Evolutionary conservation across 2,113 vertebrate genomes (phyloP).

Genomic region (Nannobrachium achirus): DNA sequence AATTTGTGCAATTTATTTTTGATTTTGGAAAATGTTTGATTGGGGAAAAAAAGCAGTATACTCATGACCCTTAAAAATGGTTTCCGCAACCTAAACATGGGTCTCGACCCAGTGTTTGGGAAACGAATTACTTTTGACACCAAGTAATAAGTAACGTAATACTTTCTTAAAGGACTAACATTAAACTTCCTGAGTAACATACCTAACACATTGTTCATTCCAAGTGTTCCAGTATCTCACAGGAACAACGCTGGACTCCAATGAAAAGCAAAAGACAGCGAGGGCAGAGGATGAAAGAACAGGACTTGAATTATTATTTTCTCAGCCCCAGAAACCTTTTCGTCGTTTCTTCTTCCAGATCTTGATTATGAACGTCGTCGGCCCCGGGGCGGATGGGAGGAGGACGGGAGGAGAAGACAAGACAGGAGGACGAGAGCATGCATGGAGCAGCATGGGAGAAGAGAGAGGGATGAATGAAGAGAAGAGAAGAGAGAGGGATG

Average conservation of each 20-base stretch:
- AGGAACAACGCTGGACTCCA: slow-evolving; percentile 28
- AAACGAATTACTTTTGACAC: too few species aligned
- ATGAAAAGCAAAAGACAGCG: slow-evolving; percentile 18
- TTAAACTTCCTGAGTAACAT: too few species aligned
- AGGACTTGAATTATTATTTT: not conserved
- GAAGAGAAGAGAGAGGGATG: not conserved
- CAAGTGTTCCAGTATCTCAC: slow-evolving; percentile 13
- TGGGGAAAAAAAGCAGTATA: too few species aligned
- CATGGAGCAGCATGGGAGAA: slow-evolving; percentile 18
- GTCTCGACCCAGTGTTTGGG: too few species aligned
- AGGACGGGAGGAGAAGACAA: slow-evolving; percentile 30
- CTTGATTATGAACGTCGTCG: slow-evolving; percentile 53
- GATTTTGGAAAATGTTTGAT: too few species aligned
- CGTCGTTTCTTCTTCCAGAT: slow-evolving; percentile 30
- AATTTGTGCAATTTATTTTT: too few species aligned
- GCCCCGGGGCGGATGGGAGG: slow-evolving; percentile 41
- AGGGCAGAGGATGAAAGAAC: slow-evolving; percentile 52
- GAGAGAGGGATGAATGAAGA: slow-evolving; percentile 6
- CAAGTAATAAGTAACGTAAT: too few species aligned
- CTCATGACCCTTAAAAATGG: too few species aligned
- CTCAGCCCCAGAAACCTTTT: slow-evolving; percentile 20
- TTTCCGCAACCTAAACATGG: too few species aligned
- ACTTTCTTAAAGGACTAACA: too few species aligned
- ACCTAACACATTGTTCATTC: not conserved
- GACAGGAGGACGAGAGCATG: not conserved